These are phyloP conservation scores for Lasioglossum baleicum DNA, from an alignment of 1,140 invertebrate species.

Conservation along the genomic window DNA sequence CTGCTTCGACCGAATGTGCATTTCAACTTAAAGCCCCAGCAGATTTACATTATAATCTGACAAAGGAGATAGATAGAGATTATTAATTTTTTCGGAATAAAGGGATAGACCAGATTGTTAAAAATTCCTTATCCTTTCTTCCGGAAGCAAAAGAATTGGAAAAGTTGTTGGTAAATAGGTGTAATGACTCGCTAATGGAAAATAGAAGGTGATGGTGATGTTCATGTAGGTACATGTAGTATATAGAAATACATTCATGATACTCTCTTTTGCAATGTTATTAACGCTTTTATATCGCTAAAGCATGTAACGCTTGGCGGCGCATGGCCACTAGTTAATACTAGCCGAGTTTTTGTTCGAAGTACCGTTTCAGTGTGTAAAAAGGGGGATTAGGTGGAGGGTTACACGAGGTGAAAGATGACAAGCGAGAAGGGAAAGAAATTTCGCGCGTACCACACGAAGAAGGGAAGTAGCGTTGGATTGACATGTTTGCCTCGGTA, in stretches of 20 bases:
- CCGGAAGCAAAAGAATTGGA: not conserved
- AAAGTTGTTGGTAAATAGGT: constrained; percentile 16
- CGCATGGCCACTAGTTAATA: constrained; percentile 54
- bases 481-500: constrained; percentile 77
- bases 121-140: not conserved
- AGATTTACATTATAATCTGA: constrained; percentile 14
- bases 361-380: constrained; percentile 44
- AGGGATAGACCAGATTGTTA: not conserved
- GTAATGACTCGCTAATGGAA: not conserved
- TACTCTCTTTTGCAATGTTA: constrained; percentile 48
- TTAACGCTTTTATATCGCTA: constrained; percentile 53
- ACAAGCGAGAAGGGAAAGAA: constrained; percentile 3
- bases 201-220: not conserved
- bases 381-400: constrained; percentile 55
- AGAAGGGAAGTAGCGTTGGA: constrained; percentile 64
- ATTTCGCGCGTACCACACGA: not conserved
- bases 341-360: constrained; percentile 36
- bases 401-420: constrained; percentile 25
- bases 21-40: not conserved
- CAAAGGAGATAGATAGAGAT: not conserved
- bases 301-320: constrained; percentile 60
- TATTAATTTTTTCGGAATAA: not conserved
- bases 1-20: not conserved
- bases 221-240: constrained; percentile 18
- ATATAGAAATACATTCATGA: constrained; percentile 20